Conservation (phyloP, 2,888 invertebrate genomes). For the Acanthosoma haemorrhoidale region DNA sequence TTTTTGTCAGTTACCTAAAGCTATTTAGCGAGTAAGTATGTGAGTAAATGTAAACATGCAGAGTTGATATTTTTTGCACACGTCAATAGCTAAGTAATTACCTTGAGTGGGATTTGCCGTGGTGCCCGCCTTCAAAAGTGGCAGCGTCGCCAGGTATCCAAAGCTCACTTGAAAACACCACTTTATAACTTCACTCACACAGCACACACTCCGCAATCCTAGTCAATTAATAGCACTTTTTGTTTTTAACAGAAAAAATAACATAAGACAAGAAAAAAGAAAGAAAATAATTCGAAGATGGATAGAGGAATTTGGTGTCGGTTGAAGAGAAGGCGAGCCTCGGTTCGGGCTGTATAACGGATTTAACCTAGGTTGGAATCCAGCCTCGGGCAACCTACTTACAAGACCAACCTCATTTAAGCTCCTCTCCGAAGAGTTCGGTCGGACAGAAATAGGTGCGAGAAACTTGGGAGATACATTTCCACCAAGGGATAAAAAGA, state of each 20-base stretch:
- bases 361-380: conserved; percentile 23
- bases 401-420: background rate
- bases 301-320: conserved; percentile 19
- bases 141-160: too few relatives aligned
- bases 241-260: too few relatives aligned
- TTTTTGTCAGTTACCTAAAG: too few relatives aligned
- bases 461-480: background rate
- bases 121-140: too few relatives aligned
- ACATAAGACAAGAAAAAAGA: background rate
- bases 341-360: conserved; percentile 3
- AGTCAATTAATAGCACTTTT: conserved; percentile 9
- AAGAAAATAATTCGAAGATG: conserved; percentile 21
- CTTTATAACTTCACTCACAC: background rate
- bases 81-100: too few relatives aligned
- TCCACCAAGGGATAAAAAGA: background rate
- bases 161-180: background rate
- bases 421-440: background rate
- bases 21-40: too few relatives aligned
- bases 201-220: background rate
- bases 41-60: too few relatives aligned
- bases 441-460: background rate
- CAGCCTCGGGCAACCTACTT: conserved; percentile 13
- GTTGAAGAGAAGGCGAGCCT: background rate
- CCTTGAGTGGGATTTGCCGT: too few relatives aligned
- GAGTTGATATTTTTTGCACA: too few relatives aligned